Evolutionary conservation across 2,797 vertebrate species (phyloP).

Genomic region (Aeoliscus strigatus): DNA sequence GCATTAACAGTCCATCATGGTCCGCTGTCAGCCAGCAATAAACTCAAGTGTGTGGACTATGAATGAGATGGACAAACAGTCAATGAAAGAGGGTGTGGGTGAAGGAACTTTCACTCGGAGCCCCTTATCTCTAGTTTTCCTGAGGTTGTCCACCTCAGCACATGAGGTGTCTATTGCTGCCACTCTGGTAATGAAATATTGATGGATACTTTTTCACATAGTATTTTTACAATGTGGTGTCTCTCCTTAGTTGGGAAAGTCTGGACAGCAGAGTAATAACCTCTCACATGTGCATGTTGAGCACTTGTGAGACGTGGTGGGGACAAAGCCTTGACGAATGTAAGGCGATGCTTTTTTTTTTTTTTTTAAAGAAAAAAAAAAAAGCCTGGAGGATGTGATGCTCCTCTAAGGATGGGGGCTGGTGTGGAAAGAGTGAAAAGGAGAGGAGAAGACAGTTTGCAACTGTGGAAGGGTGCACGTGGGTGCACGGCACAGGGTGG

Average conservation of each 20-base stretch:
- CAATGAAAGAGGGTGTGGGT: conserved; percentile 2
- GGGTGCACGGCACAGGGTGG: conserved; percentile 23
- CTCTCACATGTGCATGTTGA: conserved; percentile 5
- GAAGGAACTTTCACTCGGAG: conserved; percentile 21
- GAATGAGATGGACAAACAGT: conserved; percentile 15
- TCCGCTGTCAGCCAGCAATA: conserved; percentile 46
- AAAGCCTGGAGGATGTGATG: conserved; percentile 12
- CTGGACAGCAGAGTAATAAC: conserved; percentile 11
- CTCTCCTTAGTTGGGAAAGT: conserved; percentile 37
- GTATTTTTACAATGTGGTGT: conserved; percentile 37
- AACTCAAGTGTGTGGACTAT: conserved; percentile 31
- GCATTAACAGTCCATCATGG: conserved; percentile 43
- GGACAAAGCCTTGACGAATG: conserved; percentile 20
- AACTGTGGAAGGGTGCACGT: conserved; percentile 29
- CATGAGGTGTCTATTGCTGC: conserved; percentile 43
- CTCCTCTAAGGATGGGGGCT: conserved; percentile 14
- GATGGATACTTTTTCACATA: conserved; percentile 31
- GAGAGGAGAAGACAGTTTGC: conserved; percentile 25
- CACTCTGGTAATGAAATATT: conserved; percentile 28
- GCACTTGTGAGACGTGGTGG: conserved; percentile 18
- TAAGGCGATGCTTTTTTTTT: conserved; percentile 9
- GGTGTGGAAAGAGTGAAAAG: neutral
- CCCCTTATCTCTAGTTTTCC: conserved; percentile 21
- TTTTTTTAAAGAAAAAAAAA: no score
- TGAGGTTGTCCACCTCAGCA: conserved; percentile 16